Conservation (phyloP, 2,113 vertebrate genomes). For the Apeltes quadracus region DNA sequence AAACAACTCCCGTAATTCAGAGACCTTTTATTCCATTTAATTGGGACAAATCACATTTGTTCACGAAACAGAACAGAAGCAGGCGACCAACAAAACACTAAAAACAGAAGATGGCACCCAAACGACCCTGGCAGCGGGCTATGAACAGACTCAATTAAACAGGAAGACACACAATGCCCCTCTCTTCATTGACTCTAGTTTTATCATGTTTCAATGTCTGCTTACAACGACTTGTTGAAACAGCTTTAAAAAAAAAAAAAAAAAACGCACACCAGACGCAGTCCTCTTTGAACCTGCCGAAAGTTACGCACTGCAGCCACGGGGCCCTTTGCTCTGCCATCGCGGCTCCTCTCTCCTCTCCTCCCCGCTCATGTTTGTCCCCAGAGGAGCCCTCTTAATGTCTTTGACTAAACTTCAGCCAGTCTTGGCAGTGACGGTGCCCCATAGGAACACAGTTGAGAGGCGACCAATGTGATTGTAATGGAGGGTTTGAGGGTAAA, state of each 20-base stretch:
- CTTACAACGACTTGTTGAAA: slow-evolving; percentile 8
- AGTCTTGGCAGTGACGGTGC: slow-evolving; percentile 68
- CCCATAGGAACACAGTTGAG: slow-evolving; percentile 70
- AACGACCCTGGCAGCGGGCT: background rate
- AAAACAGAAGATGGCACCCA: background rate
- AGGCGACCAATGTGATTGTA: slow-evolving; percentile 74
- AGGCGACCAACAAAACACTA: too few species aligned
- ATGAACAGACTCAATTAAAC: background rate
- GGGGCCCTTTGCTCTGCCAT: slow-evolving; percentile 17
- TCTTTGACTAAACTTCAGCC: slow-evolving; percentile 79
- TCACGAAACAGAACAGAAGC: too few species aligned
- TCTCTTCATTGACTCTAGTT: background rate
- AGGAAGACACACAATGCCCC: background rate
- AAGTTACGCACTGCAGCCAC: slow-evolving; percentile 36
- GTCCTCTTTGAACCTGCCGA: slow-evolving; percentile 14
- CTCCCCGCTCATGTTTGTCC: slow-evolving; percentile 58
- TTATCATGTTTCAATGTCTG: background rate
- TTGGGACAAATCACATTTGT: too few species aligned
- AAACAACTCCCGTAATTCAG: too few species aligned
- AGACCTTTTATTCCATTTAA: too few species aligned
- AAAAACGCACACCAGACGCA: background rate
- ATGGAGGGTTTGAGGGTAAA: slow-evolving; percentile 74
- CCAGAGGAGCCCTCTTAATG: slow-evolving; percentile 74
- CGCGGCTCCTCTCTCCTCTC: background rate
- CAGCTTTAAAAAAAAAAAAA: background rate